These are phyloP conservation scores for Neolamprologus ventralis DNA, from an alignment of 2,113 vertebrate genomes.

Conservation along the genomic window DNA sequence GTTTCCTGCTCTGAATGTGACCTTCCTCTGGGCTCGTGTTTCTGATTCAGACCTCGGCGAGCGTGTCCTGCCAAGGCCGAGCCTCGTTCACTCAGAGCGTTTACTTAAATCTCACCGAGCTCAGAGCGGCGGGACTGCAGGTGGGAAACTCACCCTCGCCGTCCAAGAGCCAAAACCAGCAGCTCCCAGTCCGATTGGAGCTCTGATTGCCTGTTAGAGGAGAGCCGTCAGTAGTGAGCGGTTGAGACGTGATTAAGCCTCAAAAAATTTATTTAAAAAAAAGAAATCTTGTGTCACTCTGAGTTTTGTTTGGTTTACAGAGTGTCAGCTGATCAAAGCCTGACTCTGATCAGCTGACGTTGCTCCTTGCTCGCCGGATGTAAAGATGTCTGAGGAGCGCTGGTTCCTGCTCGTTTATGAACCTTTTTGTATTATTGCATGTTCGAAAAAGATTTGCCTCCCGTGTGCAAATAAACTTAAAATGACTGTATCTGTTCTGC, in stretches of 20 bases:
- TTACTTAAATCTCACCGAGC: not conserved
- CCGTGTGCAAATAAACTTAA: accelerated
- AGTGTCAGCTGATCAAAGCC: not conserved
- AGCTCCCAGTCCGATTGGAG: not conserved
- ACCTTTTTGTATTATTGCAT: not conserved
- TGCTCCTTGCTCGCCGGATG: not conserved
- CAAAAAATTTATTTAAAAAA: accelerated
- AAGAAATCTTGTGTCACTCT: not conserved
- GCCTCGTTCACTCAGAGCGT: not conserved
- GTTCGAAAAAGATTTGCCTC: accelerated
- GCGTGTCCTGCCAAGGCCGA: not conserved
- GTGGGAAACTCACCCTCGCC: not conserved
- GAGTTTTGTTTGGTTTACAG: not conserved
- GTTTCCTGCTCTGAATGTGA: not conserved
- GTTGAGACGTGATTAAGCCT: not conserved
- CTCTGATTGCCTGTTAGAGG: not conserved
- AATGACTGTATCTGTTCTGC: not conserved
- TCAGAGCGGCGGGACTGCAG: not conserved
- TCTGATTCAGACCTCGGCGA: conserved; percentile 10
- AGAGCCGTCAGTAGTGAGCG: not conserved
- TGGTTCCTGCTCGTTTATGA: not conserved
- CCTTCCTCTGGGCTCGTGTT: conserved; percentile 22
- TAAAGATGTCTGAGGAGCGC: not conserved
- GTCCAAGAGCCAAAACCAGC: not conserved
- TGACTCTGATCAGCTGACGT: not conserved